Conservation (phyloP, 2,797 vertebrate species). For the Protosalanx chinensis region DNA sequence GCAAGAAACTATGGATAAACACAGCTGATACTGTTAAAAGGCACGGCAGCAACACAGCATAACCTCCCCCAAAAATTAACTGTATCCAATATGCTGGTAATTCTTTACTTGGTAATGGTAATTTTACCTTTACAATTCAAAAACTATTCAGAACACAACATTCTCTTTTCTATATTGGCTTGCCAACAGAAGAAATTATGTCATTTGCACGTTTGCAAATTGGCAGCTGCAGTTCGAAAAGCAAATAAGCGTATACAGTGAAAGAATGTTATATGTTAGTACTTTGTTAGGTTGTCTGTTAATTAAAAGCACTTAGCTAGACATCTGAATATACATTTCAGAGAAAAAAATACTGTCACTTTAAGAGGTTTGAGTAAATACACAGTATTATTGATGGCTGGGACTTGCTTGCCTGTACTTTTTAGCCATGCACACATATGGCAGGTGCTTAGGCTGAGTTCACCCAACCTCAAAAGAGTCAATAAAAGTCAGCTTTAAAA, state of each 20-base stretch:
- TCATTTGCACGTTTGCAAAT: conserved; percentile 36
- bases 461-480: conserved; percentile 54
- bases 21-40: conserved; percentile 16
- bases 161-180: conserved; percentile 35
- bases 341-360: conserved; percentile 28
- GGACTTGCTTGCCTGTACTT: conserved; percentile 34
- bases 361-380: conserved; percentile 47
- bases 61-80: conserved; percentile 35
- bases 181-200: conserved; percentile 24
- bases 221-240: conserved; percentile 45
- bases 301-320: conserved; percentile 34
- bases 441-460: conserved; percentile 61
- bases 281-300: conserved; percentile 12
- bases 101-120: neutral
- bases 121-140: neutral
- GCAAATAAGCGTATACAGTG: conserved; percentile 33
- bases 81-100: conserved; percentile 18
- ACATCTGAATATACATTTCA: conserved; percentile 30
- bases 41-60: conserved; percentile 17
- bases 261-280: conserved; percentile 34
- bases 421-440: conserved; percentile 48
- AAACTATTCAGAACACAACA: conserved; percentile 31
- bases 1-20: conserved; percentile 4
- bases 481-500: conserved; percentile 49
- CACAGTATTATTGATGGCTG: conserved; percentile 49